These are phyloP conservation scores for Pandion haliaetus DNA, from an alignment of 2,113 vertebrate genomes.

Conservation along the genomic window DNA sequence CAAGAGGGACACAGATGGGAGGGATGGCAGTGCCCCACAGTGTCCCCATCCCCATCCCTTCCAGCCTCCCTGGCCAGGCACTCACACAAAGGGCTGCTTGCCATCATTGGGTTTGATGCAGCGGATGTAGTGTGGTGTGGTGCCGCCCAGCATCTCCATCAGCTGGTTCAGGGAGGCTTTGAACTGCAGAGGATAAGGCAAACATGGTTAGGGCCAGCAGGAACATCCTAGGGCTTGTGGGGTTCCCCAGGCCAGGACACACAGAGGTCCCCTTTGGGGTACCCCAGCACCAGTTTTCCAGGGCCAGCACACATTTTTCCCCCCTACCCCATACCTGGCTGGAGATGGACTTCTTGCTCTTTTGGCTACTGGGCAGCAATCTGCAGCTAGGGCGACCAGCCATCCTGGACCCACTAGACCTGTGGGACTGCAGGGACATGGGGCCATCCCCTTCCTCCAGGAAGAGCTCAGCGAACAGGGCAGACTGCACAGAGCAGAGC, in stretches of 20 bases:
- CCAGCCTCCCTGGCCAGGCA: background rate
- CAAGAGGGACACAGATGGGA: background rate
- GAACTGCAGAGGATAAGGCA: slow-evolving; percentile 54
- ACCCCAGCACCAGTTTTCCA: fast-evolving
- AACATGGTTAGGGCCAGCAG: background rate
- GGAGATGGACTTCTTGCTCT: slow-evolving; percentile 74
- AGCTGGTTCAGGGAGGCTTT: slow-evolving; percentile 77
- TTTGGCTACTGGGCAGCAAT: background rate
- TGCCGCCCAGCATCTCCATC: slow-evolving; percentile 79
- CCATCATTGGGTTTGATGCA: slow-evolving; percentile 85
- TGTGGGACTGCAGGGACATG: background rate
- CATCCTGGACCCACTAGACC: slow-evolving; percentile 28
- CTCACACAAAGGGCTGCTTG: background rate
- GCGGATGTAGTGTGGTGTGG: slow-evolving; percentile 80
- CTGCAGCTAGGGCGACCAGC: slow-evolving; percentile 58
- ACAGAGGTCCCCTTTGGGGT: too few relatives aligned
- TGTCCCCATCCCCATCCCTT: background rate
- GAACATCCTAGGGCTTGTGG: background rate
- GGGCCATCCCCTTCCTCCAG: slow-evolving; percentile 53
- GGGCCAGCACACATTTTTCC: background rate
- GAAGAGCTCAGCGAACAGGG: slow-evolving; percentile 77
- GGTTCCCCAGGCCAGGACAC: background rate
- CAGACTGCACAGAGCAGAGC: slow-evolving; percentile 53
- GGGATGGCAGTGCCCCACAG: background rate
- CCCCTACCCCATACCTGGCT: slow-evolving; percentile 69